phyloP scores from a whole-genome alignment of 2,113 vertebrate genomes.

The Stigmatopora nigra region DNA sequence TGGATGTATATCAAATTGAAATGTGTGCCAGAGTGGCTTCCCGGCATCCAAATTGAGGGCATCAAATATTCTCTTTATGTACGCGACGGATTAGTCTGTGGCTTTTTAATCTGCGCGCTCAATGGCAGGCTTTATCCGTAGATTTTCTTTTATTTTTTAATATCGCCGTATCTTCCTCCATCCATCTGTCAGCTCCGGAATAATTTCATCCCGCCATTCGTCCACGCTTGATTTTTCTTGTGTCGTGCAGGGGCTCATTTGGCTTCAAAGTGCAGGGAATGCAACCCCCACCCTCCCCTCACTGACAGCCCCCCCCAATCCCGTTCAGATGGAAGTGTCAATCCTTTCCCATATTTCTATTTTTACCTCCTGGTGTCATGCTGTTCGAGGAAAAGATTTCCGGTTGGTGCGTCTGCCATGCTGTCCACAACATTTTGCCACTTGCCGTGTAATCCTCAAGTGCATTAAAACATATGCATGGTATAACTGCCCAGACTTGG shows the following conservation, averaged over 20 bases:
- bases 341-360: conserved; percentile 20
- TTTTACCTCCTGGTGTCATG: conserved; percentile 25
- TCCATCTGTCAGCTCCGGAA: conserved; percentile 41
- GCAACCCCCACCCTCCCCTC: not conserved
- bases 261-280: not conserved
- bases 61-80: conserved; percentile 19
- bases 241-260: conserved; percentile 15
- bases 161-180: conserved; percentile 29
- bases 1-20: conserved; percentile 8
- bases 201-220: conserved; percentile 23
- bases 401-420: conserved; percentile 23
- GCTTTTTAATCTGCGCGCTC: conserved; percentile 18
- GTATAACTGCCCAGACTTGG: too few relatives aligned
- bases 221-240: conserved; percentile 17
- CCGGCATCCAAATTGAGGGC: not conserved
- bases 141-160: conserved; percentile 33
- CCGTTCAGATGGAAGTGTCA: conserved; percentile 1
- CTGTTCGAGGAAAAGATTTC: conserved; percentile 26
- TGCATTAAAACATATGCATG: not conserved
- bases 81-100: conserved; percentile 29
- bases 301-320: not conserved
- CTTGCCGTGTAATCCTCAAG: not conserved
- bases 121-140: conserved; percentile 20
- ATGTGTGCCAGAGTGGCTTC: conserved; percentile 6
- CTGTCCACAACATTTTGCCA: not conserved